Conservation (phyloP, 2,113 vertebrate species). For the Corythornis vintsioides region DNA sequence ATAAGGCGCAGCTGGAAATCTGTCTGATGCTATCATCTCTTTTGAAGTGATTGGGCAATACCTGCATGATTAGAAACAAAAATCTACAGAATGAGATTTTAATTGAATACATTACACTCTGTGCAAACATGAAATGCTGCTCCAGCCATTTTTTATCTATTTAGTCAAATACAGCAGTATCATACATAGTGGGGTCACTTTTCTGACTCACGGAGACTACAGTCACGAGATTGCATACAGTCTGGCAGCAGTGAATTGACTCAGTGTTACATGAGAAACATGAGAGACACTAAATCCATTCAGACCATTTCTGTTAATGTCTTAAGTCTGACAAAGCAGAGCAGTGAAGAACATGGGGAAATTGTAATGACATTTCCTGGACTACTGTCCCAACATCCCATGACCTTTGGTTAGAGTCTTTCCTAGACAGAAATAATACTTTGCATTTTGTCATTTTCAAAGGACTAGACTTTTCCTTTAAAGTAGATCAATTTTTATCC, state of each 20-base stretch:
- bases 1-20: conserved; percentile 18
- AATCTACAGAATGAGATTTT: not conserved
- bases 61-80: not conserved
- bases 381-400: not conserved
- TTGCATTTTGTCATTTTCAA: not conserved
- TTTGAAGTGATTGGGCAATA: not conserved
- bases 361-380: not conserved
- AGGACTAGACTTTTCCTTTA: not conserved
- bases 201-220: not conserved
- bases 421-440: not conserved
- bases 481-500: not conserved
- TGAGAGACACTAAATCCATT: not conserved
- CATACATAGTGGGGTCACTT: not conserved
- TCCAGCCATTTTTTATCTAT: not conserved
- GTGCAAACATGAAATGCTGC: not conserved
- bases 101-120: not conserved
- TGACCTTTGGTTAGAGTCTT: not conserved
- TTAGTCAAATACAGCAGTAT: not conserved
- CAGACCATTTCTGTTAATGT: not conserved
- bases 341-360: not conserved
- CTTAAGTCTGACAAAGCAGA: not conserved
- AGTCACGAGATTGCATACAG: not conserved
- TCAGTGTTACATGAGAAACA: not conserved
- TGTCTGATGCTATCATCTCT: not conserved
- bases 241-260: not conserved